Conservation (phyloP, 2,888 invertebrate species). For the Synergus itoensis region DNA sequence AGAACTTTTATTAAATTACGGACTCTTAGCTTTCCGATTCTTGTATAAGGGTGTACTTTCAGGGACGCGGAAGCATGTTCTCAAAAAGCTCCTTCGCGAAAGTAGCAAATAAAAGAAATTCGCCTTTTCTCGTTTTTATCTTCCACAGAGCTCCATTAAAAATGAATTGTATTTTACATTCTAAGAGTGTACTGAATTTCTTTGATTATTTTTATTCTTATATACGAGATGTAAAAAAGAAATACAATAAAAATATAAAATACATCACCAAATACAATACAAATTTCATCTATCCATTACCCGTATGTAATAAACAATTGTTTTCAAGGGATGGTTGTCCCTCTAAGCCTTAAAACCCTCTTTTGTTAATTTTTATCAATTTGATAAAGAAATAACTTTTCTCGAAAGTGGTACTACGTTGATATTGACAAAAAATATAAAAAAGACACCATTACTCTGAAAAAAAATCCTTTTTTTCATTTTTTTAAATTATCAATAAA, state of each 20-base stretch:
- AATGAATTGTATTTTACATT: neutral
- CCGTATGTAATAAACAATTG: no score
- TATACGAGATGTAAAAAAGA: neutral
- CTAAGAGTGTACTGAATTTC: neutral
- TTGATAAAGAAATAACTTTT: neutral
- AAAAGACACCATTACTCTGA: no score
- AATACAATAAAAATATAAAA: neutral
- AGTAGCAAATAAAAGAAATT: conserved; percentile 67
- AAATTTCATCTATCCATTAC: no score
- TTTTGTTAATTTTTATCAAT: neutral
- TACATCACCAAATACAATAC: neutral
- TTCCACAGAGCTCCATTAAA: conserved; percentile 10
- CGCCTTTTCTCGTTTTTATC: conserved; percentile 52
- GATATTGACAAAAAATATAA: no score
- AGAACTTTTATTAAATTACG: conserved; percentile 73
- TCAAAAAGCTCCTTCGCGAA: conserved; percentile 67
- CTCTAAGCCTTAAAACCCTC: neutral
- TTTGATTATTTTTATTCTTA: neutral
- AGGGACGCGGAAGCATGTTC: conserved; percentile 71
- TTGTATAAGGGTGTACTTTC: conserved; percentile 70
- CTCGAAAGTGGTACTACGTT: neutral
- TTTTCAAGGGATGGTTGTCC: neutral
- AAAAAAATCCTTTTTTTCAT: no score
- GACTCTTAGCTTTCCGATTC: conserved; percentile 77
- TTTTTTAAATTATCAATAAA: neutral